Evolutionary conservation across 2,888 invertebrate genomes (phyloP).

Genomic region (Nephrotoma flavescens): DNA sequence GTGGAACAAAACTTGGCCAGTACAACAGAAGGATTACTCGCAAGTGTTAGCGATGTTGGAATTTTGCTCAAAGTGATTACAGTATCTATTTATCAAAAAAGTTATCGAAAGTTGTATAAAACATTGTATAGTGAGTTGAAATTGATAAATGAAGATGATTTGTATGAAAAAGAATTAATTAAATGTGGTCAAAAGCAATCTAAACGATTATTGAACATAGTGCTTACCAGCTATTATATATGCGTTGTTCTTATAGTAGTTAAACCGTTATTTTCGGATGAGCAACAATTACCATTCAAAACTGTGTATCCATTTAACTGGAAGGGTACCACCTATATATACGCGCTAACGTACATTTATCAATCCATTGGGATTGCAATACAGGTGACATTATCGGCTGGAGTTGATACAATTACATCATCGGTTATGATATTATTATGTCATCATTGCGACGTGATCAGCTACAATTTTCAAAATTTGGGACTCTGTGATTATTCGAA

Average conservation of each 20-base stretch:
- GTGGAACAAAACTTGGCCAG: neutral
- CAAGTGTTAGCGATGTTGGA: neutral
- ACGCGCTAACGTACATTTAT: neutral
- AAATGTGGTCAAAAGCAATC: neutral
- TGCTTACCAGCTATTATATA: neutral
- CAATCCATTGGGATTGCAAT: neutral
- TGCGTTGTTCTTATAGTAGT: neutral
- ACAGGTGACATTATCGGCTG: neutral
- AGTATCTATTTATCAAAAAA: neutral
- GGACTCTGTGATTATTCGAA: neutral
- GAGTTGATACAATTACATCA: neutral
- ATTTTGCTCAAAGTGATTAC: neutral
- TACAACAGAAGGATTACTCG: neutral
- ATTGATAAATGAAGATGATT: neutral
- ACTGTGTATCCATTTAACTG: neutral
- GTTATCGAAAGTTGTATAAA: neutral
- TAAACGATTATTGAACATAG: neutral
- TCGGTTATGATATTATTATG: neutral
- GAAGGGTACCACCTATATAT: neutral
- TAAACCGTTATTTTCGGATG: neutral
- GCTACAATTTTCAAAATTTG: neutral
- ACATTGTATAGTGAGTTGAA: neutral
- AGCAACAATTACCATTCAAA: neutral
- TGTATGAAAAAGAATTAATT: neutral
- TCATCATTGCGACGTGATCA: neutral